Evolutionary conservation across 2,888 invertebrate genomes (phyloP).

Genomic region (Automeris io): DNA sequence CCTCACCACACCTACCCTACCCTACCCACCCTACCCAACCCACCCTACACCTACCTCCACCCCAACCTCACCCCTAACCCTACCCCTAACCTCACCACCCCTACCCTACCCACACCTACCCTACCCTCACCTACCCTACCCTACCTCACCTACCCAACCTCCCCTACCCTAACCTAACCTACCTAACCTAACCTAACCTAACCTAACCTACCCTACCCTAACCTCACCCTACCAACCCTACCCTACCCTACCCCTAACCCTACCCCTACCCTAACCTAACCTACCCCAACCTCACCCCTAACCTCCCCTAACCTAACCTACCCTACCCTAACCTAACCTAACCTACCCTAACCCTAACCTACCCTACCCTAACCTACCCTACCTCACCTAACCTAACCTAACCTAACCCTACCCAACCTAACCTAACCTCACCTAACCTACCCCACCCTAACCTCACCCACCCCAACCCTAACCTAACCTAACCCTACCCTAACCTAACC

Average conservation of each 20-base stretch:
- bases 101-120: not conserved
- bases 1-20: not conserved
- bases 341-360: slow-evolving; percentile 2
- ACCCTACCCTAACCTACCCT: slow-evolving; percentile 2
- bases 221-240: slow-evolving; percentile 7
- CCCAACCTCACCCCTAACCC: not conserved
- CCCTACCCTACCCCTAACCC: slow-evolving; percentile 10
- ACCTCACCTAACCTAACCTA: not conserved
- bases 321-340: slow-evolving; percentile 4
- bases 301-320: slow-evolving; percentile 3
- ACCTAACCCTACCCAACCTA: not conserved
- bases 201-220: slow-evolving; percentile 5
- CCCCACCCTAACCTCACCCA: slow-evolving; percentile 12
- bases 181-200: not conserved
- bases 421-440: slow-evolving; percentile 10
- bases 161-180: not conserved
- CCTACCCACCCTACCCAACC: not conserved
- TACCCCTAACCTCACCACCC: not conserved
- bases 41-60: not conserved
- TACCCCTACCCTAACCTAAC: slow-evolving; percentile 3
- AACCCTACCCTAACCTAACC: slow-evolving; percentile 10
- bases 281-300: not conserved
- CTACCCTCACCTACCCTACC: not conserved
- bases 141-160: not conserved
- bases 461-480: slow-evolving; percentile 11